Evolutionary conservation across 2,113 vertebrate genomes (phyloP).

Genomic region (Rousettus leschenaultii): DNA sequence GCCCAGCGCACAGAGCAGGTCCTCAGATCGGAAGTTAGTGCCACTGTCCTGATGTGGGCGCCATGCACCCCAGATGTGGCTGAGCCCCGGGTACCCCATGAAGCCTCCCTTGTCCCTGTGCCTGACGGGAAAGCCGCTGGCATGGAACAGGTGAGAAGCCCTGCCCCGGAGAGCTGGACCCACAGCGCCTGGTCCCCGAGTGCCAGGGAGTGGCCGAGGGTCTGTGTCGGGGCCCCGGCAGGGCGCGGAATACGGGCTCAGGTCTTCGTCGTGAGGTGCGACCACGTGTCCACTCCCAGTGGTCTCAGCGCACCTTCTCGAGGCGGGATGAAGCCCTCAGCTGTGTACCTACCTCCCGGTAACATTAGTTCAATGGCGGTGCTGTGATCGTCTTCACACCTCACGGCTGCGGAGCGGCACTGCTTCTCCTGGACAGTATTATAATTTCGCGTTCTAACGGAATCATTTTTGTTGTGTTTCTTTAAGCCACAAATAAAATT

Average conservation of each 20-base stretch:
- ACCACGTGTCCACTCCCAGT: accelerated
- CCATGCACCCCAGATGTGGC: accelerated
- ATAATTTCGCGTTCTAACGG: background rate
- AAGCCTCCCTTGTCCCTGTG: accelerated
- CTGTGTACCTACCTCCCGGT: accelerated
- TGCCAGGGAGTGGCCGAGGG: accelerated
- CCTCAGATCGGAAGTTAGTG: accelerated
- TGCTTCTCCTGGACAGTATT: background rate
- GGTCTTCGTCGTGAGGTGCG: accelerated
- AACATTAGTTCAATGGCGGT: accelerated
- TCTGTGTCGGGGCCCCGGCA: accelerated
- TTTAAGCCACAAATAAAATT: background rate
- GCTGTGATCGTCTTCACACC: accelerated
- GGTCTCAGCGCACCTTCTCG: accelerated
- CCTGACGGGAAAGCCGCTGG: accelerated
- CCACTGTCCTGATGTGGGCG: background rate
- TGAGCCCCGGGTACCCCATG: accelerated
- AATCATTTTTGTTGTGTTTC: background rate
- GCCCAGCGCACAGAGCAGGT: background rate
- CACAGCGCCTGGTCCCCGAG: background rate
- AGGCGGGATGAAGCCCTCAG: accelerated
- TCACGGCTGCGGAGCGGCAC: background rate
- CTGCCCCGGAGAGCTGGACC: accelerated
- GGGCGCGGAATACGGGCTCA: accelerated
- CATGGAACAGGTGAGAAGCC: background rate